phyloP scores from a whole-genome alignment of 2,113 vertebrate species.

The Meles meles region DNA sequence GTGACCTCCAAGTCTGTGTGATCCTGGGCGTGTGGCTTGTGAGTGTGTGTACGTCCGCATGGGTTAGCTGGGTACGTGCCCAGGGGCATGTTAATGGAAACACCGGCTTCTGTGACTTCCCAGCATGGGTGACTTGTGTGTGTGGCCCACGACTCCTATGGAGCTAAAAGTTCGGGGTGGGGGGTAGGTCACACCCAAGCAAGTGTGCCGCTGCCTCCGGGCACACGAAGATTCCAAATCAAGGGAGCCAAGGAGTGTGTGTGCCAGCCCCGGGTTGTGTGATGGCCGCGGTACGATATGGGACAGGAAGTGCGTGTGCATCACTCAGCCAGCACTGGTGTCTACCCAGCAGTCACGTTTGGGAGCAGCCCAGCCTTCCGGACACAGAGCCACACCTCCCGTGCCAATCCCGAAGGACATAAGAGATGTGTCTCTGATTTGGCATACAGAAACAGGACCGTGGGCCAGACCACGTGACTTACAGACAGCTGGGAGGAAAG shows the following conservation, averaged over 20 bases:
- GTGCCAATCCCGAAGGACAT: background rate
- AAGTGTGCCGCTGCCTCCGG: background rate
- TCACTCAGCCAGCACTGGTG: background rate
- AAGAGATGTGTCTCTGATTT: background rate
- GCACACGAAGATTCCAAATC: background rate
- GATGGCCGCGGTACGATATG: background rate
- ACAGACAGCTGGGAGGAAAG: background rate
- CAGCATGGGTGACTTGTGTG: background rate
- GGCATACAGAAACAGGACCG: background rate
- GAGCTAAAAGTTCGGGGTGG: background rate
- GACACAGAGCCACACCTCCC: background rate
- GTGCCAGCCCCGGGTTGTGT: background rate
- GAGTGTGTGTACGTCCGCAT: background rate
- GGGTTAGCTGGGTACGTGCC: background rate
- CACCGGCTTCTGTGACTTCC: background rate
- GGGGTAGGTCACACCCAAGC: background rate
- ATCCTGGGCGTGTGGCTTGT: background rate
- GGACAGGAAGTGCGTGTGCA: fast-evolving
- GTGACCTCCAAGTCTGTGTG: background rate
- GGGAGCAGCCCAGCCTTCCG: background rate
- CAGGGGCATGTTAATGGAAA: background rate
- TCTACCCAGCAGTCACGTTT: background rate
- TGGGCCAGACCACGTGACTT: background rate
- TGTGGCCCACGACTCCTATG: background rate
- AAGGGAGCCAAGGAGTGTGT: background rate